Percentiles rank a stretch among this genome's conserved stretches.
phyloP scores from a whole-genome alignment of 1,140 invertebrate genomes.

The Pseudomyrmex dendroicus region DNA sequence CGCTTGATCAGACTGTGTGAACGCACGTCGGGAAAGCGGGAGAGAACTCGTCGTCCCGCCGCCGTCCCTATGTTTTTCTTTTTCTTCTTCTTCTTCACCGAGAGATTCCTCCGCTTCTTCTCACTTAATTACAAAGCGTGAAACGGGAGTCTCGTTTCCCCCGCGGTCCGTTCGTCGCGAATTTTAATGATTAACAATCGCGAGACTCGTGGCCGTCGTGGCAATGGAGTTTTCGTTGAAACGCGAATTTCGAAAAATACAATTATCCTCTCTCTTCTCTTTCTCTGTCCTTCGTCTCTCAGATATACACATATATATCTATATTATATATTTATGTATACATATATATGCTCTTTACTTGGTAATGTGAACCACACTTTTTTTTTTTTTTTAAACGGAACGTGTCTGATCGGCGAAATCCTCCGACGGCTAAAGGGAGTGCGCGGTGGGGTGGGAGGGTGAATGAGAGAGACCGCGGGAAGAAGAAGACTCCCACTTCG shows the following conservation, averaged over 20 bases:
- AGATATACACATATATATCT: constrained; percentile 55
- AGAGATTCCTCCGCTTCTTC: not conserved
- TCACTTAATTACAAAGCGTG: constrained; percentile 72
- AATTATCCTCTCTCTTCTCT: constrained; percentile 28
- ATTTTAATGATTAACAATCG: constrained; percentile 59
- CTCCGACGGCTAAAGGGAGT: constrained; percentile 26
- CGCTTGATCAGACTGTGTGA: constrained; percentile 23
- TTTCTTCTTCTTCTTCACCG: too few relatives aligned
- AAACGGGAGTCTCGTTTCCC: constrained; percentile 38
- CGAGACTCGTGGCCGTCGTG: constrained; percentile 51
- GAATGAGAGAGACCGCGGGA: constrained; percentile 14
- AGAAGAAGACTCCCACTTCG: constrained; percentile 35
- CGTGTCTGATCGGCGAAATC: constrained; percentile 41
- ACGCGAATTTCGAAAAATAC: constrained; percentile 62
- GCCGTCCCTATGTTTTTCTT: constrained; percentile 9
- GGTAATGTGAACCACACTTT: constrained; percentile 32
- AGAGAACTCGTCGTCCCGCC: constrained; percentile 1
- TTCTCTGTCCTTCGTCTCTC: constrained; percentile 15
- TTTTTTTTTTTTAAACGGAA: constrained; percentile 23
- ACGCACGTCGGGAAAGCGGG: constrained; percentile 16
- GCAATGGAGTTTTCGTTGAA: constrained; percentile 58
- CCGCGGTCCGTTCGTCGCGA: constrained; percentile 16
- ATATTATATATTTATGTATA: constrained; percentile 22
- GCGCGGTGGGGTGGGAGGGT: not conserved
- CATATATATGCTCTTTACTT: constrained; percentile 36